These are phyloP conservation scores for Drosophila sucinea DNA, from an alignment of 1,140 invertebrate genomes.

Conservation along the genomic window DNA sequence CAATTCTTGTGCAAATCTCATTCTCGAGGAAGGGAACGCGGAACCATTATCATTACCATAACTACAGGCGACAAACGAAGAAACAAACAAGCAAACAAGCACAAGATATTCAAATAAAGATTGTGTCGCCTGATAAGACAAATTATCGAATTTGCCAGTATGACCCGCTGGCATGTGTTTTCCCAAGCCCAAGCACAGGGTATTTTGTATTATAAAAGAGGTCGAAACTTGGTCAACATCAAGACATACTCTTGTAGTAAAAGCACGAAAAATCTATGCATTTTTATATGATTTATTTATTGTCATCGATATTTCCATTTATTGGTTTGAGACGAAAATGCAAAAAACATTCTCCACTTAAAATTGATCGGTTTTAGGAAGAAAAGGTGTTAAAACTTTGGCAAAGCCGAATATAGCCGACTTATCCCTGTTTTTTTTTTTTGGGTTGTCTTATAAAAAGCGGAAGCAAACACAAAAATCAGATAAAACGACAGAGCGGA, in stretches of 20 bases:
- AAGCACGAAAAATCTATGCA: too few relatives aligned
- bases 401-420: not conserved
- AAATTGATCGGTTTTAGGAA: too few relatives aligned
- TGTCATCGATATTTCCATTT: too few relatives aligned
- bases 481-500: slow-evolving; percentile 48
- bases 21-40: not conserved
- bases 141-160: slow-evolving; percentile 40
- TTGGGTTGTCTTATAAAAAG: slow-evolving; percentile 42
- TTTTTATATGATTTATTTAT: too few relatives aligned
- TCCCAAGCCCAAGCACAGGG: slow-evolving; percentile 18
- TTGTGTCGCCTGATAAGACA: slow-evolving; percentile 56
- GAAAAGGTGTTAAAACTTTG: not conserved
- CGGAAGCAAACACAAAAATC: slow-evolving; percentile 38
- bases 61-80: slow-evolving; percentile 11
- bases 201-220: not conserved
- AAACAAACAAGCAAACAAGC: not conserved
- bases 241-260: too few relatives aligned
- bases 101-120: slow-evolving; percentile 49
- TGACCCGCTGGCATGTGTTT: slow-evolving; percentile 12
- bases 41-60: slow-evolving; percentile 32
- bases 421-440: not conserved
- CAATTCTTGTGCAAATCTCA: not conserved
- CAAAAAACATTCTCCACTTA: too few relatives aligned
- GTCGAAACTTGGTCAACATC: too few relatives aligned
- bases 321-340: too few relatives aligned